Evolutionary conservation across 2,888 invertebrate species (phyloP), one percentile per base, ranked within the genome.

Genomic region (Monopis laevigella): DNA sequence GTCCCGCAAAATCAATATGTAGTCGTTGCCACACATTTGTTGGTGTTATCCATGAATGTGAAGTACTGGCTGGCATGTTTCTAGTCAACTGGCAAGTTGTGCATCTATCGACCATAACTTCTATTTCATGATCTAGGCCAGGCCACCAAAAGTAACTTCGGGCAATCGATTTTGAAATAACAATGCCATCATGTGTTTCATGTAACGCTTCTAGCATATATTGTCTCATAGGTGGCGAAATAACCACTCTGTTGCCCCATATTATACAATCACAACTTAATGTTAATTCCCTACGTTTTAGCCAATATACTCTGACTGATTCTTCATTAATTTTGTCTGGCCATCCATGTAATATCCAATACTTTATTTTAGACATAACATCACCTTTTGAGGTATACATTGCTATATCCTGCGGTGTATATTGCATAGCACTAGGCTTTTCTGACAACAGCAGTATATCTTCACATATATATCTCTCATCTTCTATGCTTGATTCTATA

Each of bases 361-460:
- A 44, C 40, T 40, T 27, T 10, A 48, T 42, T 38, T 45, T 46
- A 3, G 11, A 4, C 11, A 45, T n/a, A n/a, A 36, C 39, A 26
- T 30, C 29, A 26, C 45, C 44, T 35, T 27, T 39, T 11, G 32
- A 32, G 5, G 45, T 48, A 26, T 44, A 39, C 3, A 13, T 11
- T 12, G 45, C 41, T 7, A 48, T 44, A 4, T 34, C 27, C 19
- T 46, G 16, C 17, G 41, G 36, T n/a, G 43, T 26, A 36, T 28
- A 40, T 3, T 41, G 42, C 32, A 44, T 43, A 8, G 43, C 46
- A 11, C 36, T 40, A 1, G 46, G 47, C n/a, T 26, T 40, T 35
- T 46, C 48, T 21, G 45, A 41, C 36, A 49, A 40, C 17, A 51
- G 32, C n/a, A 49, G 17, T n/a, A 48, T 28, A 1, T 48, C 50